phyloP scores from a whole-genome alignment of 2,113 vertebrate species.

The Salvator merianae region DNA sequence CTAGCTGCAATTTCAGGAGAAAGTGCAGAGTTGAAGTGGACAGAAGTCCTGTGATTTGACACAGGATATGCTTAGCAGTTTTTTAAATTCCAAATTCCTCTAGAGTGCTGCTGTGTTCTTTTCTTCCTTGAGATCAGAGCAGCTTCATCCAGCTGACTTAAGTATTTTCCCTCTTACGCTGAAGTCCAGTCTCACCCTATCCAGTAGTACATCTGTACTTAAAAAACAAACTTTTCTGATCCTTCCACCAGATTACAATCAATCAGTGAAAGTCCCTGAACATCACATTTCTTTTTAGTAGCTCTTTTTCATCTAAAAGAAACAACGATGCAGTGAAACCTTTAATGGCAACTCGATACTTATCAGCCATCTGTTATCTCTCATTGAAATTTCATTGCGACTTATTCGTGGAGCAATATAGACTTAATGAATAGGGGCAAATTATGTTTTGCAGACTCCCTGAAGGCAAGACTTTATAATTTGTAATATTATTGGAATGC shows the following conservation, averaged over 20 bases:
- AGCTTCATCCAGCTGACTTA: not conserved
- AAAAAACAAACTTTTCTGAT: not conserved
- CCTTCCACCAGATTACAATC: not conserved
- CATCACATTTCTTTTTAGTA: not conserved
- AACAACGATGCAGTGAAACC: not conserved
- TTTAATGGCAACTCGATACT: not conserved
- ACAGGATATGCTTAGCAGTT: too few relatives aligned
- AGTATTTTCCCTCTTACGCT: not conserved
- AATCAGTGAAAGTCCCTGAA: not conserved
- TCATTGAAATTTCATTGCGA: not conserved
- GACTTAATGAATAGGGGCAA: conserved; percentile 22
- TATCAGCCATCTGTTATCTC: not conserved
- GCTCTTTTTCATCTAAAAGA: not conserved
- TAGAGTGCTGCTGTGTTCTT: not conserved
- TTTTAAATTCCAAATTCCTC: not conserved
- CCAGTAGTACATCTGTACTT: not conserved
- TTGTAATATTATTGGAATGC: conserved; percentile 8
- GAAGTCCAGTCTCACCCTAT: not conserved
- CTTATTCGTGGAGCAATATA: not conserved
- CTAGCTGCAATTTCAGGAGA: not conserved
- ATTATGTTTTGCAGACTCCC: not conserved
- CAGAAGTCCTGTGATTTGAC: not conserved
- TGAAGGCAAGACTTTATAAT: not conserved
- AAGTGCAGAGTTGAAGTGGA: not conserved
- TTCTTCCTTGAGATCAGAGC: not conserved